phyloP scores from a whole-genome alignment of 2,797 vertebrate genomes.

The Hyperoplus lanceolatus region DNA sequence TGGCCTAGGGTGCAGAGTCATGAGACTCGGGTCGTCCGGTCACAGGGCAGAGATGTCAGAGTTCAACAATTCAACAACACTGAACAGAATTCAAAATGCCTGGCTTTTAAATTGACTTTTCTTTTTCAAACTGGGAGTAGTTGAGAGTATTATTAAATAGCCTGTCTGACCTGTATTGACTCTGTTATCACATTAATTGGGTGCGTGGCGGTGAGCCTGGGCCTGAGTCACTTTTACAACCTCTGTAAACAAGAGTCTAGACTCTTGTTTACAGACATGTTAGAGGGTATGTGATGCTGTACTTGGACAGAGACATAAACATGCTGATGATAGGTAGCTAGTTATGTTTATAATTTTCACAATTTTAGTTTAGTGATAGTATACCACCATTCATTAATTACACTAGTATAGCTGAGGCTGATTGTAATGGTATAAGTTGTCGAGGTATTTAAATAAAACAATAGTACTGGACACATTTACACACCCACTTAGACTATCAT shows the following conservation, averaged over 20 bases:
- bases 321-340: neutral
- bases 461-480: neutral
- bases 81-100: constrained; percentile 59
- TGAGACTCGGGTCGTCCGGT: constrained; percentile 60
- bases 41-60: constrained; percentile 67
- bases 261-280: neutral
- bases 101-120: constrained; percentile 42
- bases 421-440: neutral
- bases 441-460: neutral
- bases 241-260: neutral
- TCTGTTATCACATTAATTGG: constrained; percentile 11
- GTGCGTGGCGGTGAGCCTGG: neutral
- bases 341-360: neutral
- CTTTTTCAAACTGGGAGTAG: constrained; percentile 30
- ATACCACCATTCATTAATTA: neutral
- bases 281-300: neutral
- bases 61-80: constrained; percentile 67
- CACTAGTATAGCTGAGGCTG: neutral
- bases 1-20: constrained; percentile 50
- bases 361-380: neutral
- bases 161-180: constrained; percentile 8
- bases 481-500: neutral
- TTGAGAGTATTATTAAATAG: constrained; percentile 6
- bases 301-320: neutral
- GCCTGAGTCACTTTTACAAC: neutral